Conservation (phyloP, 2,113 vertebrate genomes). For the Ranitomeya variabilis region DNA sequence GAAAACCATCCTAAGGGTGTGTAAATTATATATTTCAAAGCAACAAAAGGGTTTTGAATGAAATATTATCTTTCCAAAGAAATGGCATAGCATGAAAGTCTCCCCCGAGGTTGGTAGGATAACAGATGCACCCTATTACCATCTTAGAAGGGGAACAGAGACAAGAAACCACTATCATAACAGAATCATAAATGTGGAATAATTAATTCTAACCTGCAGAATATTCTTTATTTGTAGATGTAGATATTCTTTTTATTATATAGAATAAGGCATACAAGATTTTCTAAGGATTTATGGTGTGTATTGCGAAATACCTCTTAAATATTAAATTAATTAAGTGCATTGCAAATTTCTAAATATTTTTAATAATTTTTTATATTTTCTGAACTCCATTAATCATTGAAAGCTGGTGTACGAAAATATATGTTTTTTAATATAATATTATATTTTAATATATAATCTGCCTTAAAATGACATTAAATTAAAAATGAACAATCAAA, state of each 20-base stretch:
- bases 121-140: constrained; percentile 22
- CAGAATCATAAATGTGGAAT: neutral
- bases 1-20: neutral
- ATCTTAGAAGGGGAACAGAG: neutral
- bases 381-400: too few relatives aligned
- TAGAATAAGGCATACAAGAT: neutral
- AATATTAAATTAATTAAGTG: too few relatives aligned
- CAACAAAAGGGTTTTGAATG: constrained; percentile 6
- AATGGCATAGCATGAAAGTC: neutral
- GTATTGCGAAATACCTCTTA: neutral
- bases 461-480: too few relatives aligned
- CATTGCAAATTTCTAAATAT: too few relatives aligned
- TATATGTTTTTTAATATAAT: too few relatives aligned
- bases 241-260: neutral
- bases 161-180: neutral
- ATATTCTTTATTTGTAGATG: neutral
- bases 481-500: too few relatives aligned
- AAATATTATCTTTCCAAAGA: constrained; percentile 17
- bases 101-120: constrained; percentile 10
- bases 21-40: neutral
- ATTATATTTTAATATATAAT: too few relatives aligned
- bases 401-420: too few relatives aligned
- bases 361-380: too few relatives aligned
- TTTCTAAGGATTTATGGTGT: neutral
- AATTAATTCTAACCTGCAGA: neutral